A percentile compares a stretch with the other conserved stretches of the same genome.
These are phyloP conservation scores for Phyllotreta striolata DNA, from an alignment of 2,888 invertebrate genomes.

Conservation along the genomic window DNA sequence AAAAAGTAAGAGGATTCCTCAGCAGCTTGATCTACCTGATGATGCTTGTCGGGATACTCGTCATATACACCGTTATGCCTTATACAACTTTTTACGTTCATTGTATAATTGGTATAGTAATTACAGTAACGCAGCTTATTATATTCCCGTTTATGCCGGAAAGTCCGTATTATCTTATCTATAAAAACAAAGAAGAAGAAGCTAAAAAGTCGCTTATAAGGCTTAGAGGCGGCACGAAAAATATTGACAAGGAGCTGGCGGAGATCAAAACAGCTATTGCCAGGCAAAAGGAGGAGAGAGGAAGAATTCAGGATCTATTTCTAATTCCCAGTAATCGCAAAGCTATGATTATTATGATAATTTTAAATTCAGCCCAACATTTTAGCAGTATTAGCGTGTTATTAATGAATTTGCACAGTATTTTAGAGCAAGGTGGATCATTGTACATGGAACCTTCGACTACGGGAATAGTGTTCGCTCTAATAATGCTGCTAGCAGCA, in stretches of 20 bases:
- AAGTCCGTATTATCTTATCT: slow-evolving; percentile 57
- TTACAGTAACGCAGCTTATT: slow-evolving; percentile 51
- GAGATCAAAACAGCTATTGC: slow-evolving; percentile 54
- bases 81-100: slow-evolving; percentile 54
- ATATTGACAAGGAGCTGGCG: slow-evolving; percentile 54
- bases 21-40: slow-evolving; percentile 55
- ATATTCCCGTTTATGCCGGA: slow-evolving; percentile 59
- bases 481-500: slow-evolving; percentile 55
- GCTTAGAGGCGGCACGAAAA: slow-evolving; percentile 47
- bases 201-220: slow-evolving; percentile 52
- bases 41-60: slow-evolving; percentile 55
- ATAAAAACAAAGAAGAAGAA: slow-evolving; percentile 51
- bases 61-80: slow-evolving; percentile 54
- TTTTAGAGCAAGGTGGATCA: slow-evolving; percentile 55
- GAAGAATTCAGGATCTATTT: slow-evolving; percentile 55
- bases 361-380: slow-evolving; percentile 57
- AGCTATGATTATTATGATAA: slow-evolving; percentile 56
- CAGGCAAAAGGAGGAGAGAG: slow-evolving; percentile 55
- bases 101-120: slow-evolving; percentile 52
- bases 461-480: slow-evolving; percentile 56
- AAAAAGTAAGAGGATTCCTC: slow-evolving; percentile 56
- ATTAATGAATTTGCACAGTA: slow-evolving; percentile 58
- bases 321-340: slow-evolving; percentile 55
- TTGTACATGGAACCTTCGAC: slow-evolving; percentile 51
- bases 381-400: slow-evolving; percentile 58